Evolutionary conservation across 2,113 vertebrate species (phyloP).

Genomic region (Trachemys scripta): DNA sequence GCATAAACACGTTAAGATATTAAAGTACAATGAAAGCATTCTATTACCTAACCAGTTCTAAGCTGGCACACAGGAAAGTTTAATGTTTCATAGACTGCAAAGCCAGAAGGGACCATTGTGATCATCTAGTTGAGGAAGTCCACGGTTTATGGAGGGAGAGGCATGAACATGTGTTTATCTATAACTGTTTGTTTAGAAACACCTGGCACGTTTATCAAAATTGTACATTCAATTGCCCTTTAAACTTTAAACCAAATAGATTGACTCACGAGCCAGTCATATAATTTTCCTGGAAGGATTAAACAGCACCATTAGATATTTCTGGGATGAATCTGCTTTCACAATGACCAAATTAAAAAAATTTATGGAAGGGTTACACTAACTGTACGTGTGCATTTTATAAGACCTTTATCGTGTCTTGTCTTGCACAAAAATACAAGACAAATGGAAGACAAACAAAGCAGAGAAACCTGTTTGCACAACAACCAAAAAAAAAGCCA

Average conservation of each 20-base stretch:
- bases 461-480: not conserved
- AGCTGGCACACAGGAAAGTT: not conserved
- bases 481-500: not conserved
- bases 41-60: not conserved
- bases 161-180: not conserved
- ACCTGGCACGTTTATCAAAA: constrained; percentile 40
- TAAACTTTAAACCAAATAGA: constrained; percentile 69
- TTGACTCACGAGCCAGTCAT: constrained; percentile 58
- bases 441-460: not conserved
- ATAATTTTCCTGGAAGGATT: constrained; percentile 71
- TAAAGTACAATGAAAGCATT: not conserved
- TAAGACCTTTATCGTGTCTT: not conserved
- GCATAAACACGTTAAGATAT: not conserved
- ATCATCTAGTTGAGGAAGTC: constrained; percentile 5
- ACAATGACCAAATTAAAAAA: not conserved
- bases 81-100: not conserved
- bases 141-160: not conserved
- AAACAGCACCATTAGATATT: constrained; percentile 55
- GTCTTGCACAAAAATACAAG: constrained; percentile 28
- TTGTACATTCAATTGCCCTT: constrained; percentile 53
- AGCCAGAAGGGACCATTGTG: not conserved
- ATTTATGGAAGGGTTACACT: not conserved
- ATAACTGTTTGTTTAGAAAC: constrained; percentile 62
- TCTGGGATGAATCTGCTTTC: constrained; percentile 34
- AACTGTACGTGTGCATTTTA: not conserved